Percentiles rank a stretch among this genome's conserved stretches.
Conservation (phyloP, 2,797 vertebrate species). For the Hybognathus amarus region DNA sequence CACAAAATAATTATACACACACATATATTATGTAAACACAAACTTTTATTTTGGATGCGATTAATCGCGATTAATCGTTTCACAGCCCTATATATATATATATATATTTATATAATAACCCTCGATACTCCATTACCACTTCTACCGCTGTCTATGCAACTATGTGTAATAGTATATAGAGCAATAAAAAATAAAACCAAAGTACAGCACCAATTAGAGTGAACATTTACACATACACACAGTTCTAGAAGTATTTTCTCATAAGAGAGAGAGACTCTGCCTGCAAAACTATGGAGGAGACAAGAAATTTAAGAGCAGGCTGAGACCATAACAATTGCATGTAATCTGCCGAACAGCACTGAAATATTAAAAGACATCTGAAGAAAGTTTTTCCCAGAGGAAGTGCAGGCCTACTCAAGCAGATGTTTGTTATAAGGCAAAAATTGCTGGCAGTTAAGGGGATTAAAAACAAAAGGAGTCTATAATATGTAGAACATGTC, state of each 20-base stretch:
- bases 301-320: slow-evolving; percentile 59
- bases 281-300: not conserved
- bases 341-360: slow-evolving; percentile 53
- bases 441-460: slow-evolving; percentile 59
- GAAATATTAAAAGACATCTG: slow-evolving; percentile 66
- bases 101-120: no score
- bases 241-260: slow-evolving; percentile 2
- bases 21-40: no score
- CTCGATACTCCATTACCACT: no score
- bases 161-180: not conserved
- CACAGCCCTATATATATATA: no score
- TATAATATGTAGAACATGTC: slow-evolving; percentile 49
- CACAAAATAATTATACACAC: no score
- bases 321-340: slow-evolving; percentile 55
- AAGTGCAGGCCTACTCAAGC: slow-evolving; percentile 49
- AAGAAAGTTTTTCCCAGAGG: slow-evolving; percentile 60
- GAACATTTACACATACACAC: not conserved
- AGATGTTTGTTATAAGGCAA: slow-evolving; percentile 68
- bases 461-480: slow-evolving; percentile 45
- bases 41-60: no score
- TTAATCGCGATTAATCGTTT: no score
- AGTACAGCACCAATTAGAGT: not conserved
- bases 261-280: not conserved
- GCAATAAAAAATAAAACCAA: not conserved
- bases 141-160: no score